Conservation (phyloP, 1,140 invertebrate genomes). For the Brevipalpus yothersi region DNA sequence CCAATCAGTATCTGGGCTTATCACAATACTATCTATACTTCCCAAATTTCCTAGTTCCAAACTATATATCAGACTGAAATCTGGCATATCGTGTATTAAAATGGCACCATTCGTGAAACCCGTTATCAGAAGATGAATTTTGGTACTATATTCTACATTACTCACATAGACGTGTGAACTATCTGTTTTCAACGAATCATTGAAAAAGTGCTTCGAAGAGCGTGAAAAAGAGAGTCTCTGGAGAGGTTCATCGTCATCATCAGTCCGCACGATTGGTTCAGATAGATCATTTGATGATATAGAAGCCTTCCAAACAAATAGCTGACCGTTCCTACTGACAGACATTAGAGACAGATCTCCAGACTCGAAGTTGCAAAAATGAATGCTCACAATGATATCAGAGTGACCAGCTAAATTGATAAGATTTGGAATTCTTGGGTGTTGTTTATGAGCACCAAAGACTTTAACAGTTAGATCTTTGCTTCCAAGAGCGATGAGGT, state of each 20-base stretch:
- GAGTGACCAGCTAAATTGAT: conserved; percentile 46
- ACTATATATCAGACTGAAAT: conserved; percentile 71
- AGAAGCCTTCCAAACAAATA: conserved; percentile 44
- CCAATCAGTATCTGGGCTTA: conserved; percentile 81
- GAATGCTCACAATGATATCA: conserved; percentile 50
- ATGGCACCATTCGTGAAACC: conserved; percentile 60
- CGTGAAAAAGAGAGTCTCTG: conserved; percentile 36
- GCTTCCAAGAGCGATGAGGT: conserved; percentile 53
- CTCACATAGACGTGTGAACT: conserved; percentile 33
- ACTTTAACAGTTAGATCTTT: conserved; percentile 63
- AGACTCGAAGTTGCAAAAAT: conserved; percentile 34
- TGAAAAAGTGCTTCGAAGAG: conserved; percentile 39
- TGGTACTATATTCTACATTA: conserved; percentile 48
- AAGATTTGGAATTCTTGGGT: conserved; percentile 29
- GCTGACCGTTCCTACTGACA: conserved; percentile 30
- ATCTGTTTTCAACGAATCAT: conserved; percentile 31
- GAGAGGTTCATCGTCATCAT: conserved; percentile 11
- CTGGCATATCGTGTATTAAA: conserved; percentile 72
- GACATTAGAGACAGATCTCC: conserved; percentile 18
- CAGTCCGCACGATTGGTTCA: not conserved
- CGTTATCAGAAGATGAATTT: conserved; percentile 47
- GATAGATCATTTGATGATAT: not conserved
- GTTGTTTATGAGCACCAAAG: conserved; percentile 36
- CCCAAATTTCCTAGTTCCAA: conserved; percentile 20
- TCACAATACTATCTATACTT: conserved; percentile 24